Conservation (phyloP, 2,797 vertebrate species). For the Podargus strigoides region DNA sequence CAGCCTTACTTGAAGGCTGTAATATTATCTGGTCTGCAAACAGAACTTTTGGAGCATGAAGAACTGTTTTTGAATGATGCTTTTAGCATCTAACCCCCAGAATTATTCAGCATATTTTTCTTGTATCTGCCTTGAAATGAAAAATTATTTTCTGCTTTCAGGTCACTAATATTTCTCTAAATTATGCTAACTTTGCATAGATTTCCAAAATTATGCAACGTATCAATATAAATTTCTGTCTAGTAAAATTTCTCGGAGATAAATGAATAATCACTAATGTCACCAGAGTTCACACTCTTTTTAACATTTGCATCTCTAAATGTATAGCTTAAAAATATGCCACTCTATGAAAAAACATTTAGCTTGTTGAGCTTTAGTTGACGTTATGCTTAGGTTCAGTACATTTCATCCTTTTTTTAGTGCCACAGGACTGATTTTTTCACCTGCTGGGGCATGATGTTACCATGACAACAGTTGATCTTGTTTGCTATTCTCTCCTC, state of each 20-base stretch:
- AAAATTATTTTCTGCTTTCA: background rate
- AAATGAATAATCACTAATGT: background rate
- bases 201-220: background rate
- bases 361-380: background rate
- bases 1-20: background rate
- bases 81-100: background rate
- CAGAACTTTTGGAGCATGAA: background rate
- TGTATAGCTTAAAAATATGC: background rate
- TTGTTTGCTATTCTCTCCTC: background rate
- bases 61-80: background rate
- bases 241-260: background rate
- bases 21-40: background rate
- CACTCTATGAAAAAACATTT: background rate
- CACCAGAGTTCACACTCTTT: background rate
- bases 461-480: slow-evolving; percentile 31
- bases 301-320: background rate
- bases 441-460: slow-evolving; percentile 40
- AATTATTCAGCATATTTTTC: background rate
- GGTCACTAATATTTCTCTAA: background rate
- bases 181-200: background rate
- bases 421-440: background rate
- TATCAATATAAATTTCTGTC: background rate
- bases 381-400: background rate
- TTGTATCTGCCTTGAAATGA: background rate
- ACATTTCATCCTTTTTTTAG: background rate